Evolutionary conservation across 2,113 vertebrate species (phyloP).

Genomic region (Phalacrocorax brasilianus): DNA sequence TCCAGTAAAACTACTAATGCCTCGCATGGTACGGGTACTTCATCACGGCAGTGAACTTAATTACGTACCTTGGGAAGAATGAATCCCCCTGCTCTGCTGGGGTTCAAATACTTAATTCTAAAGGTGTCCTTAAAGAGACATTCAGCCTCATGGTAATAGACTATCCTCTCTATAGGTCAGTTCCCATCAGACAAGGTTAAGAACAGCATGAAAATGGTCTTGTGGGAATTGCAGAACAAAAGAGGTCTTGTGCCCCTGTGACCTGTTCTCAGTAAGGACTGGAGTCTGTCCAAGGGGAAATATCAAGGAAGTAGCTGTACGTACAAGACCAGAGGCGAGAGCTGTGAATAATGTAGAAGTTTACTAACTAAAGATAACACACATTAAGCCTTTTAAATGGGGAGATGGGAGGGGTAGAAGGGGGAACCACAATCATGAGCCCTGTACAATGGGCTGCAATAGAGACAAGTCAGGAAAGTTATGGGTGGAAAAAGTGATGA

Average conservation of each 20-base stretch:
- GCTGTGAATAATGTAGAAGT: background rate
- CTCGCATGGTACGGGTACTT: background rate
- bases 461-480: background rate
- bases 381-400: background rate
- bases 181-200: background rate
- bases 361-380: background rate
- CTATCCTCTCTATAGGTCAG: background rate
- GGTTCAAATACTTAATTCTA: background rate
- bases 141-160: background rate
- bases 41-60: background rate
- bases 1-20: background rate
- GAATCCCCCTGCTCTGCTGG: background rate
- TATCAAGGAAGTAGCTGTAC: background rate
- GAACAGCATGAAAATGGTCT: background rate
- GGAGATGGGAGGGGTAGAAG: background rate
- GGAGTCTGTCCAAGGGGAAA: background rate
- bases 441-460: background rate
- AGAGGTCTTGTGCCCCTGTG: background rate
- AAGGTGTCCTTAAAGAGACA: background rate
- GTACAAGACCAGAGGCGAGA: background rate
- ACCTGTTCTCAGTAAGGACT: background rate
- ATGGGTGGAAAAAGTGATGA: background rate
- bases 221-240: background rate
- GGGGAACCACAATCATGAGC: background rate
- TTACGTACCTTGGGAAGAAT: background rate